Evolutionary conservation across 2,797 vertebrate genomes (phyloP), one percentile per base, ranked within the genome.

Genomic region (Cuniculus paca): DNA sequence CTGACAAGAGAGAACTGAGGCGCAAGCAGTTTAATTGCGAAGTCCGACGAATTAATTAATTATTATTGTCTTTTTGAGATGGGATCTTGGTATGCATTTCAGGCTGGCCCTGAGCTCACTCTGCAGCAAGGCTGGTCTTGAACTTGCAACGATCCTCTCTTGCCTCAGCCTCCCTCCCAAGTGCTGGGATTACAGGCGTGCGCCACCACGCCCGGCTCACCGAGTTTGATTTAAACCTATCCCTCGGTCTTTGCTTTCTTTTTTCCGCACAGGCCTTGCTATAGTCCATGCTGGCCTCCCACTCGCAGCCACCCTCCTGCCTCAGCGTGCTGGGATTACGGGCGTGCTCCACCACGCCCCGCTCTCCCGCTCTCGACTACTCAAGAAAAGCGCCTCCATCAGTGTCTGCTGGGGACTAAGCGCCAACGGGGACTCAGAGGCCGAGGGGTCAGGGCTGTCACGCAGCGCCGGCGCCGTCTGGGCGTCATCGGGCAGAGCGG

Each of bases 1-100:
- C 58, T 74, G 77, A 83, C 68, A 90, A 78, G 56, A 70, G 52
- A 74, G 94, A 95, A 93, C 42, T 39, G 48, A 88, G 81, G 60
- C 54, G 74, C 26, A 86, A 72, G 74, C 22, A 94, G 61, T 4
- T 93, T 58, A 85, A 63, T 82, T 74, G 54, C 28, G 52, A 85
- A 74, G 58, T 56, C 34, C 31, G 80, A 65, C 52, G 20, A 92
- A 63, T 90, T 78, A 9, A 48, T 48, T 48, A 9, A 48, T 48
- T 48, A 48, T 48, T 48, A 5, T 48, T 48, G 9, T 48, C 45
- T 48, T 48, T 63, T 34, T 31, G 61, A 65, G 12, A 65, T 34
- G n/a, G 63, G 63, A 6, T n/a, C 63, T 65, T 17, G 16, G 6
- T 65, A 31, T 13, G 11, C 24, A 31, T 28, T 34, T 10, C 28